Evolutionary conservation across 2,888 invertebrate genomes (phyloP).

Genomic region (Torymus tubicola): DNA sequence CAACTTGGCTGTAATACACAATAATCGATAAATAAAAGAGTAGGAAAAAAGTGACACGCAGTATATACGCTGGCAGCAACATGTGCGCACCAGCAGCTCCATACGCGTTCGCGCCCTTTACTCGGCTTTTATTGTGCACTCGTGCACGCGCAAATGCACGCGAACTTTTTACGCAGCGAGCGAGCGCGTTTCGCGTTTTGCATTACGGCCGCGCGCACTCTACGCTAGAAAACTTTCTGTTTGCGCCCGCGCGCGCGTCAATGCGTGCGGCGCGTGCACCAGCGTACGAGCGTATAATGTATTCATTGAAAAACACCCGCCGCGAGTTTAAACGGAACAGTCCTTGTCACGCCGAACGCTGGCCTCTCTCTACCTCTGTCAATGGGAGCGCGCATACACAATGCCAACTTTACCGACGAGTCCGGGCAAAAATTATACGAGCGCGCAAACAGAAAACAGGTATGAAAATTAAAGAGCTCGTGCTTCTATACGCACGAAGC

Average conservation of each 20-base stretch:
- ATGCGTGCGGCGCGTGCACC: neutral
- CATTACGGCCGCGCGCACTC: constrained; percentile 7
- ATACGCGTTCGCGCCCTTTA: neutral
- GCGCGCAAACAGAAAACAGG: neutral
- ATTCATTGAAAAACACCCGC: constrained; percentile 44
- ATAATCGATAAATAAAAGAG: too few species aligned
- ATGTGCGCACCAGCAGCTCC: too few species aligned
- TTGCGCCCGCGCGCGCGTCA: neutral
- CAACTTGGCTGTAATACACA: too few species aligned
- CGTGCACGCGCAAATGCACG: constrained; percentile 5
- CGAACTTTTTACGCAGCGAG: constrained; percentile 6
- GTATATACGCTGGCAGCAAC: too few species aligned
- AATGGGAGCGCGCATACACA: too few species aligned
- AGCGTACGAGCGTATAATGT: constrained; percentile 18
- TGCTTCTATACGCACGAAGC: neutral
- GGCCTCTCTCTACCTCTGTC: neutral
- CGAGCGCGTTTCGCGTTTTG: neutral
- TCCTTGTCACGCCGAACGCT: neutral
- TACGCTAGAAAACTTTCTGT: neutral
- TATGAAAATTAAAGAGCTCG: constrained; percentile 36
- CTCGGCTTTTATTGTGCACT: constrained; percentile 15
- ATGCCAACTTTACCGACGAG: neutral
- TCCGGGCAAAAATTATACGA: constrained; percentile 5
- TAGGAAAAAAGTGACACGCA: too few species aligned
- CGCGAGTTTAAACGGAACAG: constrained; percentile 39